These are phyloP conservation scores for Smithornis capensis DNA, from an alignment of 2,113 vertebrate species.

Conservation along the genomic window DNA sequence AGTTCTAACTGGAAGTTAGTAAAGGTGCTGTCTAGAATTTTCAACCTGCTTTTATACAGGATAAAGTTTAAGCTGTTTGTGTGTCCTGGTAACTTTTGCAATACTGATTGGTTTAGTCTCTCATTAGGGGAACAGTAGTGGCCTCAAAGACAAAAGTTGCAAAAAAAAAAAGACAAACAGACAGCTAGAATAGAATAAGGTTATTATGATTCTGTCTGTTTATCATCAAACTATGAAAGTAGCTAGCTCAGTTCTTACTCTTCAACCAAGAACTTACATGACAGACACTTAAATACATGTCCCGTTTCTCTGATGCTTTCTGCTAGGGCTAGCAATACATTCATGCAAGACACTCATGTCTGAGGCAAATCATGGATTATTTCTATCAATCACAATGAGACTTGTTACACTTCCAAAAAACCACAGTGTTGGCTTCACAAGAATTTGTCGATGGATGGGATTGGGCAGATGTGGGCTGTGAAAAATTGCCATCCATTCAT, in stretches of 20 bases:
- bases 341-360: neutral
- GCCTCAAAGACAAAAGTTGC: neutral
- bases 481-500: neutral
- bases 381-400: neutral
- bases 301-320: neutral
- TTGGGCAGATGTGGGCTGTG: neutral
- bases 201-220: neutral
- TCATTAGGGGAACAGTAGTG: neutral
- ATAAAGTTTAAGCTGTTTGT: neutral
- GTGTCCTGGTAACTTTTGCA: neutral
- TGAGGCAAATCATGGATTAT: neutral
- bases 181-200: neutral
- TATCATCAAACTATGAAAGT: neutral
- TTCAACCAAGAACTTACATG: neutral
- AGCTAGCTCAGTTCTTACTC: neutral
- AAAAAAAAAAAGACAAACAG: neutral
- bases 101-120: neutral
- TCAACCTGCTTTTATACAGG: neutral
- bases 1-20: constrained; percentile 11
- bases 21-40: neutral
- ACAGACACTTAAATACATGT: neutral
- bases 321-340: neutral
- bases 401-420: neutral
- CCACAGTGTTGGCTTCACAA: neutral
- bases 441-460: neutral